Evolutionary conservation across 2,888 invertebrate genomes (phyloP).

Genomic region (Thalpophila matura): DNA sequence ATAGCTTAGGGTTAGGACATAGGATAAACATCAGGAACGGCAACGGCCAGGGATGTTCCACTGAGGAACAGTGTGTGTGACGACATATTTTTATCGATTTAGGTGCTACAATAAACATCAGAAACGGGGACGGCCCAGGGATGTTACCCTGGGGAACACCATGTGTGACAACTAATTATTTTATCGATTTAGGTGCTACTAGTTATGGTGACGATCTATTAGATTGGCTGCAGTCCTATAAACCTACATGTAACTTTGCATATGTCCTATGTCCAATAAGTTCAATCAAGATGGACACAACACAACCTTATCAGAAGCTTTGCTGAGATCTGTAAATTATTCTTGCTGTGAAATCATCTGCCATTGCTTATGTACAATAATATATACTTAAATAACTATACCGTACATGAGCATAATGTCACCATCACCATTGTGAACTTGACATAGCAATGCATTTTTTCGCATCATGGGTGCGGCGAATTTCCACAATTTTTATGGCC

Average conservation of each 20-base stretch:
- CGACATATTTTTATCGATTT: too few relatives aligned
- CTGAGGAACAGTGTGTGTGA: too few relatives aligned
- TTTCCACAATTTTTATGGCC: too few relatives aligned
- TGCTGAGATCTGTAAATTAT: neutral
- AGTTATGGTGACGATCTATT: too few relatives aligned
- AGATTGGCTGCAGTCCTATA: neutral
- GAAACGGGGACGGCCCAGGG: neutral
- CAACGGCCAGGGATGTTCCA: too few relatives aligned
- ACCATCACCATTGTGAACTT: constrained; percentile 5
- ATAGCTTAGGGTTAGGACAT: too few relatives aligned
- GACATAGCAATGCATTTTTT: constrained; percentile 22
- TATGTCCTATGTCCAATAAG: too few relatives aligned
- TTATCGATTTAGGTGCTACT: neutral
- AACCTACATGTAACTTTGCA: neutral
- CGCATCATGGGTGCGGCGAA: too few relatives aligned
- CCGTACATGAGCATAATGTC: neutral
- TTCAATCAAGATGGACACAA: neutral
- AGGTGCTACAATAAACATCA: too few relatives aligned
- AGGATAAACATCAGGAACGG: too few relatives aligned
- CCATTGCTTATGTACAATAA: neutral
- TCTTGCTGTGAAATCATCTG: neutral
- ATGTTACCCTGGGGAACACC: constrained; percentile 1
- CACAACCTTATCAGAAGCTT: constrained; percentile 5
- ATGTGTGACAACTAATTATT: neutral
- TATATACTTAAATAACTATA: too few relatives aligned